These are phyloP conservation scores for Raja brachyura DNA, from an alignment of 2,113 vertebrate species.

Conservation along the genomic window DNA sequence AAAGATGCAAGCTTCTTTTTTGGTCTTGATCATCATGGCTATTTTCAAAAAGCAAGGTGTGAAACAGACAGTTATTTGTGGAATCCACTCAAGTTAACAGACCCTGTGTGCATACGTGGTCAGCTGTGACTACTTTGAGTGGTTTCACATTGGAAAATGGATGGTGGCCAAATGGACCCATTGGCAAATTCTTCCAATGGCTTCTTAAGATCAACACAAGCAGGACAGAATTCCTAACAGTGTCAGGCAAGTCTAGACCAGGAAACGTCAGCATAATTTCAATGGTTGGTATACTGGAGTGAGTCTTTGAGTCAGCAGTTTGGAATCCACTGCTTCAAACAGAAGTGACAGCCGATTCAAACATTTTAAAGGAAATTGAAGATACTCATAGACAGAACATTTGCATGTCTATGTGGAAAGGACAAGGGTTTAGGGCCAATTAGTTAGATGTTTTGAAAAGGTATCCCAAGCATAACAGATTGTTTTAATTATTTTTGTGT, in stretches of 20 bases:
- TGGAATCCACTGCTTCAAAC: not conserved
- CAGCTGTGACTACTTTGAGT: not conserved
- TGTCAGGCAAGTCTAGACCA: not conserved
- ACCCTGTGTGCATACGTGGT: not conserved
- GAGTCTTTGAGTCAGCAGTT: not conserved
- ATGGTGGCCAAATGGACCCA: not conserved
- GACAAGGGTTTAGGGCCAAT: not conserved
- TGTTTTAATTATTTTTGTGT: not conserved
- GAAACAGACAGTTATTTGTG: not conserved
- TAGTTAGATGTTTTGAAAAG: not conserved
- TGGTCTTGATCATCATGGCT: not conserved
- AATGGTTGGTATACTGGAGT: not conserved
- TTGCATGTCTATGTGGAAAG: not conserved
- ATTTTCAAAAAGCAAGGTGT: not conserved
- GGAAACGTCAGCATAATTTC: not conserved
- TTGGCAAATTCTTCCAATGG: not conserved
- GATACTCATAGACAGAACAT: not conserved
- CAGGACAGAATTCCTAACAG: not conserved
- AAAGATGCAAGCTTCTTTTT: not conserved
- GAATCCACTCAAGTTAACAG: not conserved
- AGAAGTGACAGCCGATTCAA: not conserved
- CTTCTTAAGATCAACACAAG: not conserved
- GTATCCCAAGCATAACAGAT: not conserved
- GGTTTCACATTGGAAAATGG: not conserved
- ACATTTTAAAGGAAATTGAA: not conserved